Conservation (phyloP, 2,797 vertebrate species). For the Rhadinocentrus ornatus region DNA sequence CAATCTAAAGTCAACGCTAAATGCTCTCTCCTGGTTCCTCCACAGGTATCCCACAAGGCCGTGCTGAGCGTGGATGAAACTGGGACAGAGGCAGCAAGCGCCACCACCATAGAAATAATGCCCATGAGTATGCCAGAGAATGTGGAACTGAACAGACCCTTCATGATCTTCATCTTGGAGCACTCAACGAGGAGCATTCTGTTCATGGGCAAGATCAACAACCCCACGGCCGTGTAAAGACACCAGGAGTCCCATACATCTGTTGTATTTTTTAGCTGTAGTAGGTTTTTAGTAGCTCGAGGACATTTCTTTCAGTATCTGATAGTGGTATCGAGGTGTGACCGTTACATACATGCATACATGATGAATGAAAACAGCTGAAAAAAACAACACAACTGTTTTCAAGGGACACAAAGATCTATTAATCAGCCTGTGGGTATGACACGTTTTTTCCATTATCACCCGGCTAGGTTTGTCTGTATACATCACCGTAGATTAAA, state of each 20-base stretch:
- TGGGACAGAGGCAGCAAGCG: slow-evolving; percentile 86
- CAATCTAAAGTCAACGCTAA: not conserved
- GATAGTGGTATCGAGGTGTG: slow-evolving; percentile 4
- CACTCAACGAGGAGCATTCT: slow-evolving; percentile 83
- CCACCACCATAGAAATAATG: slow-evolving; percentile 82
- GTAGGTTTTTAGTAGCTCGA: not conserved
- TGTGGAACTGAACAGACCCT: slow-evolving; percentile 85
- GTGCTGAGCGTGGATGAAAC: slow-evolving; percentile 89
- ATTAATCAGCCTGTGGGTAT: slow-evolving; percentile 23
- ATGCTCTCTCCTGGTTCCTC: slow-evolving; percentile 6
- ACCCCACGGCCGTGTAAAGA: slow-evolving; percentile 73
- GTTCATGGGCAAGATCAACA: slow-evolving; percentile 84
- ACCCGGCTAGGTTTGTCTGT: slow-evolving; percentile 6
- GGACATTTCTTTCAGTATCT: slow-evolving; percentile 17
- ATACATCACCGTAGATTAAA: not conserved
- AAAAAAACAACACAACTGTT: slow-evolving; percentile 21
- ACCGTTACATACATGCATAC: slow-evolving; percentile 21
- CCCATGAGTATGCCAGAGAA: slow-evolving; percentile 84
- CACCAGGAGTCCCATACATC: not conserved
- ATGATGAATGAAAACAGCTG: slow-evolving; percentile 23
- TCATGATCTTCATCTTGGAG: slow-evolving; percentile 89
- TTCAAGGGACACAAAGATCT: slow-evolving; percentile 28
- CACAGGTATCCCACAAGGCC: slow-evolving; percentile 88
- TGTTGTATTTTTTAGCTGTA: not conserved
- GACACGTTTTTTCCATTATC: slow-evolving; percentile 22